A percentile compares a stretch with the other conserved stretches of the same genome.
Conservation (phyloP, 2,888 invertebrate genomes). For the Nymphalis polychloros region DNA sequence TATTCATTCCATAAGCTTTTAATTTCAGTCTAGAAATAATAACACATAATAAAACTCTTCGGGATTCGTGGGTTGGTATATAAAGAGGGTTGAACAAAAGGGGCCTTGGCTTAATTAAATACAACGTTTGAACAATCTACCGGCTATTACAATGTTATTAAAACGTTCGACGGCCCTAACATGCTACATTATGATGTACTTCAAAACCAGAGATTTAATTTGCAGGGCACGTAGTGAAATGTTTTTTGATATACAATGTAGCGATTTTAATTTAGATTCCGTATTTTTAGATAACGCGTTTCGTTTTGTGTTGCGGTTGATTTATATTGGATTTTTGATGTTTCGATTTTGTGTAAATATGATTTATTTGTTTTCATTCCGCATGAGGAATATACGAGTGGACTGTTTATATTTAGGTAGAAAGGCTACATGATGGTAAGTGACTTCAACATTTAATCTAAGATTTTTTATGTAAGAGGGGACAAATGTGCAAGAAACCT, state of each 20-base stretch:
- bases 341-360: not conserved
- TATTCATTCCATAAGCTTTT: constrained; percentile 44
- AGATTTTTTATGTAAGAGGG: no score
- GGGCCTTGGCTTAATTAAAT: constrained; percentile 73
- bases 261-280: constrained; percentile 8
- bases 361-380: constrained; percentile 11
- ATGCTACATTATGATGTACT: constrained; percentile 68
- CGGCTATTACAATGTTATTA: constrained; percentile 78
- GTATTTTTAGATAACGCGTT: constrained; percentile 5
- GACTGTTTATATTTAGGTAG: not conserved
- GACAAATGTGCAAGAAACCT: no score
- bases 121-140: constrained; percentile 65
- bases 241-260: constrained; percentile 27
- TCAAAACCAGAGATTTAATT: constrained; percentile 67
- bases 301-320: not conserved
- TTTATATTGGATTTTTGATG: constrained; percentile 1
- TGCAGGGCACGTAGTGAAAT: constrained; percentile 47
- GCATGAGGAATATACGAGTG: not conserved
- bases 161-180: constrained; percentile 74
- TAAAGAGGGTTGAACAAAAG: constrained; percentile 62
- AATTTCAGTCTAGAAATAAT: constrained; percentile 61
- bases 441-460: no score
- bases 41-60: constrained; percentile 68
- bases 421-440: not conserved
- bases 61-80: constrained; percentile 43